These are phyloP conservation scores for Mizuhopecten yessoensis DNA, from an alignment of 1,140 invertebrate genomes.

Conservation along the genomic window DNA sequence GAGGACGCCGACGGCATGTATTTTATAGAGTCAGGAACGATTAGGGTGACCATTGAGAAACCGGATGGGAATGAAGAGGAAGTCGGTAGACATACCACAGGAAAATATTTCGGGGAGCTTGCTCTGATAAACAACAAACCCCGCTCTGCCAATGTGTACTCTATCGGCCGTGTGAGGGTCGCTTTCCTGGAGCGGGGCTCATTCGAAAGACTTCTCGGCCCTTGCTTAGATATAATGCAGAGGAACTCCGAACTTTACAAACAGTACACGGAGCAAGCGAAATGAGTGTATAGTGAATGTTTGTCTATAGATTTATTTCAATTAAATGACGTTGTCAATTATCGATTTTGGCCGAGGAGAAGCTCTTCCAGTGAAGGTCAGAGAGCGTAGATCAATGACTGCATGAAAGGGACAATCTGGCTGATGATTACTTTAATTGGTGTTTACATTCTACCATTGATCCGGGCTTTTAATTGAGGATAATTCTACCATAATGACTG, in stretches of 20 bases:
- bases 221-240: constrained; percentile 82
- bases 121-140: constrained; percentile 94
- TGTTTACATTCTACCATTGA: not conserved
- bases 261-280: constrained; percentile 64
- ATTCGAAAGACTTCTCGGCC: constrained; percentile 82
- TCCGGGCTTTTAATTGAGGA: not conserved
- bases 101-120: constrained; percentile 87
- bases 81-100: constrained; percentile 72
- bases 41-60: constrained; percentile 82
- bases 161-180: constrained; percentile 78
- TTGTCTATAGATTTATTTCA: constrained; percentile 1
- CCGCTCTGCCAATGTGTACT: constrained; percentile 90
- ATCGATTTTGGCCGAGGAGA: not conserved
- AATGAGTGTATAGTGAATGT: constrained; percentile 36
- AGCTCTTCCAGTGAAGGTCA: not conserved
- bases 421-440: not conserved
- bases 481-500: not conserved
- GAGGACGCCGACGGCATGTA: constrained; percentile 98
- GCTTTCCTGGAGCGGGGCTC: constrained; percentile 81
- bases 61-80: constrained; percentile 76
- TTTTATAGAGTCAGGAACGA: constrained; percentile 95
- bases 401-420: not conserved
- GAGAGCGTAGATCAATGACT: not conserved
- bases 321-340: constrained; percentile 13
- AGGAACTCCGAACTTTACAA: constrained; percentile 77